Base-by-base conservation (phyloP, 2,113 vertebrate genomes). In the Erythrocebus patas region DNA sequence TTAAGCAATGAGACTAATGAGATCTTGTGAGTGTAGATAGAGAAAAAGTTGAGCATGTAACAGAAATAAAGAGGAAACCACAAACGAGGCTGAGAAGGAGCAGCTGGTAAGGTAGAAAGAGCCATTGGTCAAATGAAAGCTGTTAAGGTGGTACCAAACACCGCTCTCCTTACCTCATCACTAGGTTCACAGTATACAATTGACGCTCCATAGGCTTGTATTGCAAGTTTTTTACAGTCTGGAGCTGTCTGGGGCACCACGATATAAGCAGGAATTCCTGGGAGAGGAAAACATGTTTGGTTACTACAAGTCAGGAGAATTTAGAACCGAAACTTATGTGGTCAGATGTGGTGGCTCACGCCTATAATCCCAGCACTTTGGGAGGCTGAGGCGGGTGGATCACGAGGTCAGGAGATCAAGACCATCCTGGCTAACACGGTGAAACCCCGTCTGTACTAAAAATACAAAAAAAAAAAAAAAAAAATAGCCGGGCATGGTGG, bases 251-350 rank as follows among this genome's bases (percentile, higher is more conserved):
- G 20, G 30, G 99, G 99, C 38, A 99, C 98, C 76, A 98, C 98
- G 11, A 99, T 7, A 35, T 98, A 98, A 94, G 98, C 98, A 83
- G 98, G 98, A 95, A 99, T 98, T 13, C 98, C 99, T 99, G 96
- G 1, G 85, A 64, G 82, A 0, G 5, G 86, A 83, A 96, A 86
- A 75, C 25, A 84, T 18, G 2, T 68, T 93, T 57, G 35, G 14
- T 80, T 85, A 95, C 43, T 92, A 32, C 4, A 81, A 85, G 43
- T 83, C 6, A 70, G 23, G 35, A 85, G 27, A 78, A 40, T 70
- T 84, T 35, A 82, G 27, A 22, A 83, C 43, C 81, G 90, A 92
- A 92, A 64, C 27, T 64, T 64, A 30, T 64, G 27, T 30, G 61
- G 61, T 27, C 61, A 64, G 61, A 5, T 30, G 5, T 12, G 12